Conservation (phyloP, 2,797 vertebrate genomes). For the Coracias cyanogaster region DNA sequence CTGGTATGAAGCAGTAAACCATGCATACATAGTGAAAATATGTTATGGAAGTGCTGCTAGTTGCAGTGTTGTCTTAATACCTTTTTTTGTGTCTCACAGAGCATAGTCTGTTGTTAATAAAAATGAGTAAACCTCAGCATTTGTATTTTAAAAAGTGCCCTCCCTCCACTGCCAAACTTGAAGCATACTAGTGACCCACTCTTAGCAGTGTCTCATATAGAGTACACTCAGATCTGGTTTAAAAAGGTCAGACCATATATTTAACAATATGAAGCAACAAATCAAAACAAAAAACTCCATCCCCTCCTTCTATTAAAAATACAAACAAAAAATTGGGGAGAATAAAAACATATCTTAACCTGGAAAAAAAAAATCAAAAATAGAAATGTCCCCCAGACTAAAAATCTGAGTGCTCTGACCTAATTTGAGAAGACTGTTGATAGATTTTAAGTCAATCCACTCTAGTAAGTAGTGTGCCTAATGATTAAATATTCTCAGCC, state of each 20-base stretch:
- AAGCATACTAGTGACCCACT: background rate
- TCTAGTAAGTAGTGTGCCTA: background rate
- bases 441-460: conserved; percentile 28
- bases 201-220: background rate
- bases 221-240: background rate
- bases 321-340: background rate
- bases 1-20: background rate
- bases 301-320: background rate
- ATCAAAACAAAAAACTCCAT: background rate
- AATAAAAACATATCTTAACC: background rate
- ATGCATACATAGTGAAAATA: background rate
- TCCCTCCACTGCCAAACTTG: too few relatives aligned
- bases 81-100: background rate
- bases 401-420: conserved; percentile 39
- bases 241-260: background rate
- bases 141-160: background rate
- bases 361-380: background rate
- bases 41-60: background rate
- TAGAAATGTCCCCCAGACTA: background rate
- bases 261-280: background rate
- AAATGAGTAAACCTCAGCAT: background rate
- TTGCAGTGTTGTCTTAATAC: background rate
- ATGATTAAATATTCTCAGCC: conserved; percentile 57
- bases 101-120: background rate
- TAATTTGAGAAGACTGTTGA: conserved; percentile 10